Base-by-base conservation (phyloP, 2,797 vertebrate species). In the Chromobotia macracanthus region DNA sequence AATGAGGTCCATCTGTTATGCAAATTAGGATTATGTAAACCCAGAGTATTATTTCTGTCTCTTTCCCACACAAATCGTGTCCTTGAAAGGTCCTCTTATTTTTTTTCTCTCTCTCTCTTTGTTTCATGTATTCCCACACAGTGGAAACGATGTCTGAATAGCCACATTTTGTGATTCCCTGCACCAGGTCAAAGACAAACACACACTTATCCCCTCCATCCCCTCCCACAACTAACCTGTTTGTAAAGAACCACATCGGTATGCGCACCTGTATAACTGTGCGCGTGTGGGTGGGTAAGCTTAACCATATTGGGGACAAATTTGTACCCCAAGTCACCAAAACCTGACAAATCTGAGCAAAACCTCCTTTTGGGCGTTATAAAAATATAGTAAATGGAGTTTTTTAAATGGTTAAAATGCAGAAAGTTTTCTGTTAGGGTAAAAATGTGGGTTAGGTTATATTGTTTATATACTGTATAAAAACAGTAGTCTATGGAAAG, bases 11-110 rank as follows among this genome's bases (percentile, higher is more conserved):
- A 55, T 76, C 66, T 19, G 50, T 64, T 35, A 81, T 70, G 65
- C 72, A 58, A 80, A 78, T 69, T 68, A 23, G 23, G 72, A 67
- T 81, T 81, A 70, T 18, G 48, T 73, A 76, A 81, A 51, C 58
- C 38, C 63, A 9, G 12, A 19, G 28, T 60, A 67, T 69, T 75
- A 48, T 68, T 68, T n/a, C n/a, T n/a, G n/a, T n/a, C n/a, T n/a
- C n/a, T n/a, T n/a, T 51, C 55, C 73, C 66, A 19, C 63, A 6
- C 64, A 9, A 77, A 61, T 38, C 19, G 53, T 53, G 2, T 15
- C 21, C 35, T 53, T 35, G 69, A 74, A 38, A 50, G 28, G 35
- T 31, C 16, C 11, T 48, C 28, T 67, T 63, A 67, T 67, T 28
- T n/a, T n/a, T n/a, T n/a, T n/a, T n/a, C n/a, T 60, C 79, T 55